Base-by-base conservation (phyloP, 2,797 vertebrate species). In the Chanos chanos region DNA sequence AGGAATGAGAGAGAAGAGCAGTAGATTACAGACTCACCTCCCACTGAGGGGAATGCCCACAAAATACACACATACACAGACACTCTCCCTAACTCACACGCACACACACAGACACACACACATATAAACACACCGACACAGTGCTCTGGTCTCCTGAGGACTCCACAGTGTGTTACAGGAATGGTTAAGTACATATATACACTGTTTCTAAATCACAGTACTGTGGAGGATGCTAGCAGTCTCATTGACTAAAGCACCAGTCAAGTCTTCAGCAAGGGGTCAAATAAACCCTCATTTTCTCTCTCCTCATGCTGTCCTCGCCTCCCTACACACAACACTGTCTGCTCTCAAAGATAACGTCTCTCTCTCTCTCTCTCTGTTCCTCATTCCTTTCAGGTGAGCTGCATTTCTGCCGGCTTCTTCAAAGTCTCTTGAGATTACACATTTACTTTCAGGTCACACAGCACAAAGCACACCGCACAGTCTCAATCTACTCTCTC, bases 371-470 rank as follows among this genome's bases (percentile, higher is more conserved):
- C 22, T 15, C 36, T 6, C 33, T 13, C 51, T 34, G 31, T 16
- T 44, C 6, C 40, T 21, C 25, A 3, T 6, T 28, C 59, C 49
- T 31, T 47, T 53, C 66, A 56, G 53, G 62, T 74, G 60, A 58
- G 47, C 19, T 15, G n/a, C n/a, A n/a, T n/a, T n/a, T n/a, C n/a
- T n/a, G 6, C 45, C 28, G 49, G 43, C 61, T 51, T 41, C 24
- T 48, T 57, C 61, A 61, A 37, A 65, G 55, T 59, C 64, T 68
- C 53, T 15, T 37, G 43, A 61, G 62, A 75, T 78, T 71, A 69
- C 37, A 59, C 63, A 72, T 70, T 72, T 63, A 75, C 71, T 72
- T 74, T 66, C 72, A 41, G 21, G 51, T 49, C 73, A 73, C 72
- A 52, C 40, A 61, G 41, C 28, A 10, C 19, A n/a, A 54, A 34